phyloP scores from a whole-genome alignment of 1,140 invertebrate genomes.

The Drosophila pruinosa region DNA sequence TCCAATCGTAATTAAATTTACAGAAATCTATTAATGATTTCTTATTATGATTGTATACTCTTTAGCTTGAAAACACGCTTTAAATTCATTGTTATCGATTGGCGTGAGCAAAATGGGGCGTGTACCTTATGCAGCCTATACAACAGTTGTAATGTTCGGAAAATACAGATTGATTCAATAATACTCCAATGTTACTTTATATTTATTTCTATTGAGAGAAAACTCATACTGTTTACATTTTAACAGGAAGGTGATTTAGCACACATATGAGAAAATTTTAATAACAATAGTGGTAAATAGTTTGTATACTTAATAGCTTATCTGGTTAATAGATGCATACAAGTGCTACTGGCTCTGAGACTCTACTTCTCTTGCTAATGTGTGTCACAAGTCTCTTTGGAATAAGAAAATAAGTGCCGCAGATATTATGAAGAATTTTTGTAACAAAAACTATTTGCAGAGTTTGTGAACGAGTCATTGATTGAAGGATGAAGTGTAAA shows the following conservation, averaged over 20 bases:
- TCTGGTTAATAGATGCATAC: constrained; percentile 51
- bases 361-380: constrained; percentile 39
- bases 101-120: too few relatives aligned
- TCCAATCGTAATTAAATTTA: too few relatives aligned
- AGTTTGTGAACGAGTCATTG: constrained; percentile 33
- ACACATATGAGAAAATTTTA: constrained; percentile 40
- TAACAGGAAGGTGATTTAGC: constrained; percentile 54
- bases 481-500: constrained; percentile 33
- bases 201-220: constrained; percentile 16
- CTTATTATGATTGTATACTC: too few relatives aligned
- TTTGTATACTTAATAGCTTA: constrained; percentile 47
- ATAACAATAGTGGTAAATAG: constrained; percentile 22
- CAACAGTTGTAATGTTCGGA: too few relatives aligned
- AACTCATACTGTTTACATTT: constrained; percentile 45
- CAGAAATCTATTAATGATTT: too few relatives aligned
- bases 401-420: constrained; percentile 60
- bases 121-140: too few relatives aligned
- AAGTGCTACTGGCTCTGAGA: constrained; percentile 1
- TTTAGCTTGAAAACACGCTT: too few relatives aligned
- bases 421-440: constrained; percentile 78
- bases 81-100: too few relatives aligned
- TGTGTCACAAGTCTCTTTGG: constrained; percentile 12
- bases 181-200: neutral
- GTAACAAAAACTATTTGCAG: constrained; percentile 58
- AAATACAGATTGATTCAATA: too few relatives aligned